A percentile compares a stretch with the other conserved stretches of the same genome.
phyloP scores from a whole-genome alignment of 2,888 invertebrate species.

The Melanargia galathea region DNA sequence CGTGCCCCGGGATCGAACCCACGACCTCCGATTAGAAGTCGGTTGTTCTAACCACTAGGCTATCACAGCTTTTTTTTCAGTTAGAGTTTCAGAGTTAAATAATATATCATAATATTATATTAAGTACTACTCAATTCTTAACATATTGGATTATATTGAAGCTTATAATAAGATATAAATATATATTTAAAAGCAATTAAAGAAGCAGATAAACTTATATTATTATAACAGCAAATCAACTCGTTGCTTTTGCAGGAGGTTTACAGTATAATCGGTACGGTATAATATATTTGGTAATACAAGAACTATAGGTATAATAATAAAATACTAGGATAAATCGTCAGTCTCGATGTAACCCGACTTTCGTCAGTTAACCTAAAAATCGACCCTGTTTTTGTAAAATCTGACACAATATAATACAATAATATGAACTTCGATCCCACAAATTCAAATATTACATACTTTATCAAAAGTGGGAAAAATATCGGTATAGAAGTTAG shows the following conservation, averaged over 20 bases:
- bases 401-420: constrained; percentile 41
- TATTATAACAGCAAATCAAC: neutral
- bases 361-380: constrained; percentile 45
- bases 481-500: neutral
- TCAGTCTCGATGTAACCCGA: constrained; percentile 64
- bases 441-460: constrained; percentile 30
- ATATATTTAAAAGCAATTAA: constrained; percentile 2
- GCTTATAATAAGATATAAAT: neutral
- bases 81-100: no score
- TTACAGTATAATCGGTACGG: constrained; percentile 11
- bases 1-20: no score
- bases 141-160: constrained; percentile 1
- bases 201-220: constrained; percentile 1
- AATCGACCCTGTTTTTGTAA: constrained; percentile 51
- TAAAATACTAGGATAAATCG: constrained; percentile 59
- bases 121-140: neutral
- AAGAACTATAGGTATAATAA: constrained; percentile 39
- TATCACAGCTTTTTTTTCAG: no score
- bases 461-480: neutral
- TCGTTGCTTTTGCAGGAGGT: constrained; percentile 1
- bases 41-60: no score
- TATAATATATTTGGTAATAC: constrained; percentile 27
- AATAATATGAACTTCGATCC: constrained; percentile 41
- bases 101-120: neutral
- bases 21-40: no score